Evolutionary conservation across 2,888 invertebrate genomes (phyloP).

Genomic region (Nemoura dubitans): DNA sequence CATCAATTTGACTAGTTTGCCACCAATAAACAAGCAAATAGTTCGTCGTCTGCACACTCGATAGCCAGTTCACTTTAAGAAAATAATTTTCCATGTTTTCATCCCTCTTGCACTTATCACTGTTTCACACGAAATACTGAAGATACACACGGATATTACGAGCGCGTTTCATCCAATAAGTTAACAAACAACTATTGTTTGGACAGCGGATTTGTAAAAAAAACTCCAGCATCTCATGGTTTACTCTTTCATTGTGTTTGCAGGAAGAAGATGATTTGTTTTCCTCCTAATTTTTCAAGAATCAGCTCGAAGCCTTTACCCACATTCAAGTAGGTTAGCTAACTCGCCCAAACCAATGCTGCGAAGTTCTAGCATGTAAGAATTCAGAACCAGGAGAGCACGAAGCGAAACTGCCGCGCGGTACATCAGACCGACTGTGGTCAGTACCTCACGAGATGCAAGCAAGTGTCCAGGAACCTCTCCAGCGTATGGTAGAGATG

Average conservation of each 20-base stretch:
- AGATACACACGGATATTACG: not conserved
- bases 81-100: not conserved
- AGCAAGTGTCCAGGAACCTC: conserved; percentile 72
- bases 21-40: not conserved
- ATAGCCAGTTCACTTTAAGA: not conserved
- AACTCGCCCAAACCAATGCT: not conserved
- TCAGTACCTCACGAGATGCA: conserved; percentile 54
- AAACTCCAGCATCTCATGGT: not conserved
- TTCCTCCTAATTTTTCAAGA: not conserved
- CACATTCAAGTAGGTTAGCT: not conserved
- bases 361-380: not conserved
- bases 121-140: not conserved
- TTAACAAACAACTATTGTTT: not conserved
- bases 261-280: not conserved
- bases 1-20: not conserved
- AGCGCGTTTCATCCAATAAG: not conserved
- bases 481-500: conserved; percentile 92
- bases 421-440: not conserved
- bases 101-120: not conserved
- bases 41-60: not conserved
- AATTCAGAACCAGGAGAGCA: not conserved
- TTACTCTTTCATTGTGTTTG: no score
- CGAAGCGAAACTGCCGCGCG: not conserved
- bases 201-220: not conserved
- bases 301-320: not conserved